phyloP scores from a whole-genome alignment of 2,113 vertebrate species.

The Tragelaphus scriptus region DNA sequence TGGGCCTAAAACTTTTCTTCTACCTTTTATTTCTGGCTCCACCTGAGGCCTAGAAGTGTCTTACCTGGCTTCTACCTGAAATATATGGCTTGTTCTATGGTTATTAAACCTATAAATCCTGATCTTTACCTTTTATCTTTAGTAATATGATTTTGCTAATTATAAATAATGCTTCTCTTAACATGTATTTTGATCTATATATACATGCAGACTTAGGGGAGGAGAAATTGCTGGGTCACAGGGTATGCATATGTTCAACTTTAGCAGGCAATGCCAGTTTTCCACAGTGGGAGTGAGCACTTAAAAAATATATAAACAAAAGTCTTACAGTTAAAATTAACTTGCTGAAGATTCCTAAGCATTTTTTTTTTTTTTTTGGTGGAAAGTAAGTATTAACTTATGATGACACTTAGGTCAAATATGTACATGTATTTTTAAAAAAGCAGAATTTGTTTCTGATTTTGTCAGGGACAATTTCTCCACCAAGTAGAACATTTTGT shows the following conservation, averaged over 20 bases:
- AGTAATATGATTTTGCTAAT: background rate
- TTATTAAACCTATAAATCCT: background rate
- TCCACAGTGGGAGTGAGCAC: background rate
- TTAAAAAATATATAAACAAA: background rate
- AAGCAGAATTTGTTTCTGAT: background rate
- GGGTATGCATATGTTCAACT: background rate
- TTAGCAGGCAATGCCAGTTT: background rate
- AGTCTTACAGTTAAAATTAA: background rate
- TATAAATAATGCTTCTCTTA: background rate
- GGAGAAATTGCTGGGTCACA: background rate
- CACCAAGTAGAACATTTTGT: background rate
- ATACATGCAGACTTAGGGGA: background rate
- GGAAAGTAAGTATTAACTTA: background rate
- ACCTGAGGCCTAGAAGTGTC: background rate
- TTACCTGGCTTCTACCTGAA: background rate
- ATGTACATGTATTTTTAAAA: background rate
- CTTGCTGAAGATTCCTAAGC: background rate
- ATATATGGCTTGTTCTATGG: background rate
- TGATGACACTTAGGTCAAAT: background rate
- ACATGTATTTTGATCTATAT: background rate
- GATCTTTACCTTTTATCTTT: background rate
- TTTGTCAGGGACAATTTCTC: background rate
- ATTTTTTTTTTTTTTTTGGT: background rate
- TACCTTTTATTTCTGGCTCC: background rate
- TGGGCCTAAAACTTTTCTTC: background rate